Base-by-base conservation (phyloP, 2,113 vertebrate species). In the Isichthys henryi region DNA sequence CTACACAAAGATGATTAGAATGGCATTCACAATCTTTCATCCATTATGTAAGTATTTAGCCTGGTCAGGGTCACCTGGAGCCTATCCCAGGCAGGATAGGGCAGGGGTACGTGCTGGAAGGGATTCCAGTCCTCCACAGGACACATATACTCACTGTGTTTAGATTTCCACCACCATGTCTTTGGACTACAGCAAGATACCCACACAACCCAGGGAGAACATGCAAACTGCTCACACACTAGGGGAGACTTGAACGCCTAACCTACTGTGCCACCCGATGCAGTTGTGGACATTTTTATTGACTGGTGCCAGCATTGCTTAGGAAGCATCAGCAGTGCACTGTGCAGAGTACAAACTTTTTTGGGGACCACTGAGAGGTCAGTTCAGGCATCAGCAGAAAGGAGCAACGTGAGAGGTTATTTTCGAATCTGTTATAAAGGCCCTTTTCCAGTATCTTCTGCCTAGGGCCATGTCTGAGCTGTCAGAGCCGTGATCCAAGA, bases 401-500 rank as follows among this genome's bases (percentile, higher is more conserved):
- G 23, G 50, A 48, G 49, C 21, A n/a, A n/a, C 27, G 50, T 17
- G 31, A 53, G 49, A 35, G 48, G 85, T 48, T 84, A 84, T 84
- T 48, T 84, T 48, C 19, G 8, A 48, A 84, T n/a, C 13, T 87
- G n/a, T 87, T 52, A 56, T 53, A 31, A 87, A 87, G 48, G 49
- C 48, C 15, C 85, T 39, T 27, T 49, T 62, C 91, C 77, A 52
- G 88, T 82, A 83, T 62, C 13, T 9, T 43, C n/a, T 77, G 45
- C 45, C 23, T n/a, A 50, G 90, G 90, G 88, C 90, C 91, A 90
- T 48, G 82, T 66, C 74, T 88, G 62, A 88, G 83, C 85, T 90
- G 86, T 53, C 87, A 87, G n/a, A 84, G 89, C 91, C 88, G 88
- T 92, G 89, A 92, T 92, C 93, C 93, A 86, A 74, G 86, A 88